Evolutionary conservation across 2,797 vertebrate genomes (phyloP), one percentile per base, ranked within the genome.

Genomic region (Gymnopithys bicolor): DNA sequence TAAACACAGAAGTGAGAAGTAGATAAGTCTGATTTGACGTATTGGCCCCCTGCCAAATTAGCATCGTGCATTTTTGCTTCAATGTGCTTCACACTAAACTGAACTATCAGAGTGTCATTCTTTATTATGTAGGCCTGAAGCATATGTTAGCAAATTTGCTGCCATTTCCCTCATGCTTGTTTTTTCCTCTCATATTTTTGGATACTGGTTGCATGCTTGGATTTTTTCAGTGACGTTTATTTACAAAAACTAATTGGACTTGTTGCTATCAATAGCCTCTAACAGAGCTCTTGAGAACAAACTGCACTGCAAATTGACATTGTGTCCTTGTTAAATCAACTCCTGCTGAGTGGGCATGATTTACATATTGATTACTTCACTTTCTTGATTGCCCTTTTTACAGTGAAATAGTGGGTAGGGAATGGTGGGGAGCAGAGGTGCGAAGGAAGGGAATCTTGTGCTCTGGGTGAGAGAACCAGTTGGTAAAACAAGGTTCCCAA

Each of bases 351-450:
- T 80, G 85, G 68, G n/a, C 87, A 77, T 30, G 75, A 96, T 96
- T 95, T 95, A 69, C 94, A 93, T 94, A 94, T 87, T 94, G 95
- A 96, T 96, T 94, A 82, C 63, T 89, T 82, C 91, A 33, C 88
- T 90, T 39, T 23, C 77, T 28, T 88, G 91, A 94, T 95, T 96
- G 95, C 85, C 89, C 94, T 95, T 95, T 93, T 68, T 3, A n/a
- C 83, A 33, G 67, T 16, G 32, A 22, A 56, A 41, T 11, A 52
- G 60, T 10, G 67, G 52, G 48, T 10, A 17, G 77, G 64, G 79
- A 89, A 25, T 1, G 41, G 37, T 33, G 48, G 79, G 58, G 59
- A 87, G 45, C 21, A 49, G 53, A 30, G 41, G 33, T 7, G 62
- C 37, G 90, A 27, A 62, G 71, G 60, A 41, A 58, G 48, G 56